Evolutionary conservation across 2,113 vertebrate genomes (phyloP).

Genomic region (Pandion haliaetus): DNA sequence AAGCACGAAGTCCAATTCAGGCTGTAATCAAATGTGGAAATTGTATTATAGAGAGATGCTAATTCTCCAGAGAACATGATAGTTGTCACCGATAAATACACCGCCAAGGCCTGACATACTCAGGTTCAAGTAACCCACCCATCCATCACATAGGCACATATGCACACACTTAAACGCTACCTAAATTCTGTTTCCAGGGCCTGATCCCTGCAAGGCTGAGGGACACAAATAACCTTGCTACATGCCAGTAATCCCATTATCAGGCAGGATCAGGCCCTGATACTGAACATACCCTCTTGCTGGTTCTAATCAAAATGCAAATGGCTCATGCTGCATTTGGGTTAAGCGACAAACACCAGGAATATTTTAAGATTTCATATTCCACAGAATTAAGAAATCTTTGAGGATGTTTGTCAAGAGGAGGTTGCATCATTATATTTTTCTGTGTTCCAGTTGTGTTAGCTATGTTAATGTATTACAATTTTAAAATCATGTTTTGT

Average conservation of each 20-base stretch:
- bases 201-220: background rate
- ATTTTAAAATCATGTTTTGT: constrained; percentile 40
- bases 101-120: constrained; percentile 10
- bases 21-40: background rate
- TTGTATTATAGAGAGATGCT: background rate
- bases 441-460: background rate
- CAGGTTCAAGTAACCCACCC: background rate
- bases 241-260: constrained; percentile 16
- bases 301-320: constrained; percentile 47
- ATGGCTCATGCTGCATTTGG: background rate
- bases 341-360: constrained; percentile 3
- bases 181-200: background rate
- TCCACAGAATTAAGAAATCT: background rate
- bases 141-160: background rate
- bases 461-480: background rate
- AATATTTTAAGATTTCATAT: background rate
- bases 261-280: constrained; percentile 40
- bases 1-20: background rate
- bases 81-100: background rate
- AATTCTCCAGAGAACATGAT: background rate
- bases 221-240: background rate
- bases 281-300: background rate
- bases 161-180: background rate
- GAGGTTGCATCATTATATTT: background rate
- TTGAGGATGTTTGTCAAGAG: background rate